Base-by-base conservation (phyloP, 2,113 vertebrate species). In the Lucifuga dentata region DNA sequence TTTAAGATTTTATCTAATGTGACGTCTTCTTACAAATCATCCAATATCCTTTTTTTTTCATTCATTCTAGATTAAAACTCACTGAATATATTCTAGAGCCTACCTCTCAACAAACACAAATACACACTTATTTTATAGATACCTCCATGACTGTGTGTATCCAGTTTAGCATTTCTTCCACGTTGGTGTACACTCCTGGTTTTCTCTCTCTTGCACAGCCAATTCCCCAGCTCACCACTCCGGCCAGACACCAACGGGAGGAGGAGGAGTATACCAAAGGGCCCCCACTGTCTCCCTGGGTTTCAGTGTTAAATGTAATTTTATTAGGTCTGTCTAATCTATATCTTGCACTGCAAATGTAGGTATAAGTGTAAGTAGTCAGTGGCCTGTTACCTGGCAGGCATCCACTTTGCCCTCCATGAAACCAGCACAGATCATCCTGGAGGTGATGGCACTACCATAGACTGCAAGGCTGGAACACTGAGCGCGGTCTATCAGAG, bases 281-380 rank as follows among this genome's bases (percentile, higher is more conserved):
- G 6, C 97, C 96, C 0, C 97, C 96, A 0, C 97, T 98, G 90
- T 98, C 97, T 9, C 96, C 96, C 96, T 98, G 79, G 20, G n/a
- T 32, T n/a, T 1, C 2, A 11, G 7, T 7, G 26, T 29, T 7
- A 29, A 29, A 29, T n/a, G n/a, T n/a, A n/a, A 29, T 7, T 29
- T 29, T 29, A 5, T 5, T 5, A 29, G 7, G 3, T 45, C 50
- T 11, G 74, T 1, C 26, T 7, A 29, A 29, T 29, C 26, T 7
- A 29, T 7, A 29, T 29, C 15, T n/a, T n/a, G n/a, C n/a, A n/a
- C n/a, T n/a, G n/a, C n/a, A n/a, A n/a, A n/a, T n/a, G n/a, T n/a
- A n/a, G n/a, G n/a, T n/a, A n/a, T n/a, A n/a, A 23, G 24, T 55
- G 16, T 3, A 41, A 23, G 1, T 33, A 5, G 3, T 50, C 6